These are phyloP conservation scores for Pachypeltis micranthus DNA, from an alignment of 1,140 invertebrate genomes.

Conservation along the genomic window DNA sequence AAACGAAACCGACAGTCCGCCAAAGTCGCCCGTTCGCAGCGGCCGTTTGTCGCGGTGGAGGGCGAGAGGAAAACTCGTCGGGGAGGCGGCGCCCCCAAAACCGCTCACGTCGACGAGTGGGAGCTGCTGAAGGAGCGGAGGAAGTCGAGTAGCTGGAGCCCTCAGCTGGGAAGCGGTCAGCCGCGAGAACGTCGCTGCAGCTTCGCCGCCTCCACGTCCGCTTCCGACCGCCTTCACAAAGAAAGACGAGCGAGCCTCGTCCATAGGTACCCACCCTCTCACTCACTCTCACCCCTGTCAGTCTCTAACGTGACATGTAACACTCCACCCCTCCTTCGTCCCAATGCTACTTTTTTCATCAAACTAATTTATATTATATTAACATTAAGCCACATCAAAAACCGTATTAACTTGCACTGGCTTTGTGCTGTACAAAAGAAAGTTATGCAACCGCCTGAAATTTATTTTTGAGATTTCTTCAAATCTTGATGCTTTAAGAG, in stretches of 20 bases:
- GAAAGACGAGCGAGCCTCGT: constrained; percentile 32
- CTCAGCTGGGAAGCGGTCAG: constrained; percentile 5
- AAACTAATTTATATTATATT: no score
- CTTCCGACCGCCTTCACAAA: constrained; percentile 20
- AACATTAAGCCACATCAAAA: no score
- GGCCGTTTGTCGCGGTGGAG: no score
- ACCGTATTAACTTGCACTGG: no score
- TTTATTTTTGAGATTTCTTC: no score
- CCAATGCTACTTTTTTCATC: no score
- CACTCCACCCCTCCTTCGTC: no score
- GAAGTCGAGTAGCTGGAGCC: constrained; percentile 29
- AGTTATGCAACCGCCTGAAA: no score
- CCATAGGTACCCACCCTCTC: constrained; percentile 27
- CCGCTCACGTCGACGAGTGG: constrained; percentile 9
- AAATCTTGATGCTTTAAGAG: no score
- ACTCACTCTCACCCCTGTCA: no score
- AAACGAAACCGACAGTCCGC: neutral
- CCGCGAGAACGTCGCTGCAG: constrained; percentile 27
- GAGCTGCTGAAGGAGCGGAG: constrained; percentile 26
- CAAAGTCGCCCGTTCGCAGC: neutral
- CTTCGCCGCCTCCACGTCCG: constrained; percentile 25
- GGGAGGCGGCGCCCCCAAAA: neutral
- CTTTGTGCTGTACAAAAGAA: no score
- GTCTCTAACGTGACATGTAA: no score
- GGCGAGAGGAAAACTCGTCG: neutral